A percentile compares a stretch with the other conserved stretches of the same genome.
phyloP scores from a whole-genome alignment of 2,797 vertebrate genomes.

The Acanthis flammea region DNA sequence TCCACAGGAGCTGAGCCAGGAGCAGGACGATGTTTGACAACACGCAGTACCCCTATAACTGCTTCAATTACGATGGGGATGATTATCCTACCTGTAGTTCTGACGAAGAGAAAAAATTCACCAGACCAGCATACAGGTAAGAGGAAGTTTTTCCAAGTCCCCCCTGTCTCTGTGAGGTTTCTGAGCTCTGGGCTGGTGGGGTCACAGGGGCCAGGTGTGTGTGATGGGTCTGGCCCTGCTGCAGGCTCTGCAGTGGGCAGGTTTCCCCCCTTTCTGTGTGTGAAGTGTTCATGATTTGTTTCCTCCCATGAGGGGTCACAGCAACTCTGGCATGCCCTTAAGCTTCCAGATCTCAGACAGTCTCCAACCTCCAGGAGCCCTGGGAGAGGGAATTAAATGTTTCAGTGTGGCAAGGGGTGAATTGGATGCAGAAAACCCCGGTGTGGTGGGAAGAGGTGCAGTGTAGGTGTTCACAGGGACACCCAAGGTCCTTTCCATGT shows the following conservation, averaged over 20 bases:
- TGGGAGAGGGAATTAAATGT: background rate
- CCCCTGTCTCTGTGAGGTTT: background rate
- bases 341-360: background rate
- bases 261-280: background rate
- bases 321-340: background rate
- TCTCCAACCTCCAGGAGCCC: background rate
- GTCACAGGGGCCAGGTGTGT: background rate
- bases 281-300: background rate
- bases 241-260: accelerated
- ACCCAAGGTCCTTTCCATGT: background rate
- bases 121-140: slow-evolving; percentile 95
- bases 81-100: slow-evolving; percentile 90
- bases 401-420: accelerated
- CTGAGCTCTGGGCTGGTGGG: background rate
- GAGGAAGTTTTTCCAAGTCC: slow-evolving; percentile 32
- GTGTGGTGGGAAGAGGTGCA: accelerated
- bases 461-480: background rate
- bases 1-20: slow-evolving; percentile 49
- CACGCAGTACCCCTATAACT: slow-evolving; percentile 96
- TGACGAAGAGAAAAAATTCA: slow-evolving; percentile 90
- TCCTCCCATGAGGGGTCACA: background rate
- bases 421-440: accelerated
- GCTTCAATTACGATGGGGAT: slow-evolving; percentile 95
- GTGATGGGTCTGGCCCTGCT: accelerated
- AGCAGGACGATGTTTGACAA: slow-evolving; percentile 91